A percentile compares a stretch with the other conserved stretches of the same genome.
phyloP scores from a whole-genome alignment of 2,113 vertebrate species.

The Nematolebias whitei region DNA sequence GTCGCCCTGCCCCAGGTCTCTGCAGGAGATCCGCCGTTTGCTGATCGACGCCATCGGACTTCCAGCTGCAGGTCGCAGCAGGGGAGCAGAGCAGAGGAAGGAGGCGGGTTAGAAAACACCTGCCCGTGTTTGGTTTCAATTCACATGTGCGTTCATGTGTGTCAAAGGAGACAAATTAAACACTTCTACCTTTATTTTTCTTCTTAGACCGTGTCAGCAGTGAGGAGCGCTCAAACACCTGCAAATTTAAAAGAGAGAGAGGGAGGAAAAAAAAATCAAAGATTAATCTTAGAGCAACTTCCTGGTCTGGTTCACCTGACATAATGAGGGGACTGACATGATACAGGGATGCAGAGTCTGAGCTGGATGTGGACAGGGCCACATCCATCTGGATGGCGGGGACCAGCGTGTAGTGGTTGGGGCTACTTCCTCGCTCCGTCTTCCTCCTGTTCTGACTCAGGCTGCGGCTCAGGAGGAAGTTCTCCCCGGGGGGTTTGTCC shows the following conservation, averaged over 20 bases:
- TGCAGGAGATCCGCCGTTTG: conserved; percentile 95
- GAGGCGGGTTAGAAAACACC: conserved; percentile 20
- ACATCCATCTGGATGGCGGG: conserved; percentile 95
- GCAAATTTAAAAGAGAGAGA: conserved; percentile 46
- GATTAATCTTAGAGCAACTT: too few species aligned
- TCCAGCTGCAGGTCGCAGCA: conserved; percentile 71
- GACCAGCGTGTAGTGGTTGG: conserved; percentile 90
- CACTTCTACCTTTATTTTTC: conserved; percentile 90
- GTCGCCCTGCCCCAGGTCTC: conserved; percentile 96
- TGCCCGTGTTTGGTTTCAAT: conserved; percentile 9
- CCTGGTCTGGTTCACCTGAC: too few species aligned
- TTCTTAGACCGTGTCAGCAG: conserved; percentile 96
- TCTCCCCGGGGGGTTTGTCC: conserved; percentile 90
- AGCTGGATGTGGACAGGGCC: conserved; percentile 91
- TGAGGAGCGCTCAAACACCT: conserved; percentile 97
- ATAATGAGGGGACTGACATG: conserved; percentile 85
- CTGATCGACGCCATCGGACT: conserved; percentile 91
- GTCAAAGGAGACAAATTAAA: not conserved
- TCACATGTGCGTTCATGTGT: not conserved
- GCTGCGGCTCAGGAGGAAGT: conserved; percentile 90
- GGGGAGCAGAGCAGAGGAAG: not conserved
- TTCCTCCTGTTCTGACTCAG: conserved; percentile 94
- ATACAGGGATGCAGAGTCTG: conserved; percentile 90
- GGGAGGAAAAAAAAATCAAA: not conserved
- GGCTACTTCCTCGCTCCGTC: conserved; percentile 89